These are phyloP conservation scores for Lacerta agilis DNA, from an alignment of 2,797 vertebrate species.

Conservation along the genomic window DNA sequence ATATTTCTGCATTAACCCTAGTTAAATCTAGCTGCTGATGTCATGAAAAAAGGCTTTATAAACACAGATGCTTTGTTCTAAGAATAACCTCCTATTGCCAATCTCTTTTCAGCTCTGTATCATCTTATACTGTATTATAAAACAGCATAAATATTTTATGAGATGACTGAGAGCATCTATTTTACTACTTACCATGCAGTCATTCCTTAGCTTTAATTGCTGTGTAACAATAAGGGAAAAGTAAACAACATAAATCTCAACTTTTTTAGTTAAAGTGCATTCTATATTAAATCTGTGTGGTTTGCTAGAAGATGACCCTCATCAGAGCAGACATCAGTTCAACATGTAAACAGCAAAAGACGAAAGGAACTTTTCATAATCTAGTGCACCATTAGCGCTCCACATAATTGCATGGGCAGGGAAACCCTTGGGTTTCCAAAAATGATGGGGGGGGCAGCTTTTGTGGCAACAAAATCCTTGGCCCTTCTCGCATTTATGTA, in stretches of 20 bases:
- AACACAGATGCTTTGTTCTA: constrained; percentile 75
- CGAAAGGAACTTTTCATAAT: constrained; percentile 39
- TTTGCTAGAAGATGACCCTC: constrained; percentile 51
- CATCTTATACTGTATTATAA: constrained; percentile 75
- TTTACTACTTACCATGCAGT: constrained; percentile 73
- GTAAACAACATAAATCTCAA: constrained; percentile 65
- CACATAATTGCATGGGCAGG: neutral
- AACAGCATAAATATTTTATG: constrained; percentile 80
- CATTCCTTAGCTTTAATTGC: constrained; percentile 75
- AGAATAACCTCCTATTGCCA: constrained; percentile 73
- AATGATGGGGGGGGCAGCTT: too few relatives aligned
- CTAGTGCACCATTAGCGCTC: constrained; percentile 26
- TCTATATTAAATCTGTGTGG: constrained; percentile 59
- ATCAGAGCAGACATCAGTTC: constrained; percentile 23
- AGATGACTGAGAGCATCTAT: constrained; percentile 74
- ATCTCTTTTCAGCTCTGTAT: constrained; percentile 67
- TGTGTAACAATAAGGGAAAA: constrained; percentile 71
- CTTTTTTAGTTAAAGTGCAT: constrained; percentile 62
- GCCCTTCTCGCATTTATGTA: too few relatives aligned
- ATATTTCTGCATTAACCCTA: constrained; percentile 59
- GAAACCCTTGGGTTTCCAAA: too few relatives aligned
- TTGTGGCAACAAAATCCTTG: too few relatives aligned
- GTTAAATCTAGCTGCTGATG: constrained; percentile 69
- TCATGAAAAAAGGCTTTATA: constrained; percentile 73
- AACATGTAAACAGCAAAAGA: constrained; percentile 48